These are phyloP conservation scores for Cryptophagus acutangulus DNA, from an alignment of 2,888 invertebrate genomes.

Conservation along the genomic window DNA sequence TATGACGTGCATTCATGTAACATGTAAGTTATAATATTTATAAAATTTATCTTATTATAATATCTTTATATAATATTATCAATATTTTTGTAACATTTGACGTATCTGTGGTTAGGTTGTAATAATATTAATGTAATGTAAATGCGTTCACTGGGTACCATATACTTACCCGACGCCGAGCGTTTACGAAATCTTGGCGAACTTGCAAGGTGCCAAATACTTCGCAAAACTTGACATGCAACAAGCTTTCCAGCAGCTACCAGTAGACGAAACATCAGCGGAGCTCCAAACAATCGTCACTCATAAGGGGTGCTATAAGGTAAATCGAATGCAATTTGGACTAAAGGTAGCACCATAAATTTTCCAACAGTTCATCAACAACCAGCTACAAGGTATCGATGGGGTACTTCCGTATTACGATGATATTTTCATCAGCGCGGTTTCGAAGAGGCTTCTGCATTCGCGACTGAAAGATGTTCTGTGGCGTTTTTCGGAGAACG, in stretches of 20 bases:
- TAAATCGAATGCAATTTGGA: conserved; percentile 29
- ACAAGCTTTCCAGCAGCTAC: conserved; percentile 39
- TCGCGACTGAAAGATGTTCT: not conserved
- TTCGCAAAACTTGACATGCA: conserved; percentile 41
- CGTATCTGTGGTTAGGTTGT: no score
- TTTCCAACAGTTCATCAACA: conserved; percentile 13
- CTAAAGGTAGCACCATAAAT: conserved; percentile 10
- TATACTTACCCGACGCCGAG: not conserved
- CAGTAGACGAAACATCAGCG: conserved; percentile 34
- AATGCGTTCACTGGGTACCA: no score
- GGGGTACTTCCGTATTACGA: conserved; percentile 11
- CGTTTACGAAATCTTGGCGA: conserved; percentile 11
- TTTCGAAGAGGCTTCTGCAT: not conserved
- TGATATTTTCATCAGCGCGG: conserved; percentile 3
- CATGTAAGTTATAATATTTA: no score
- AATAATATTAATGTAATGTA: no score
- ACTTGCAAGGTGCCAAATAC: conserved; percentile 27
- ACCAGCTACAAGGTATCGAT: conserved; percentile 7
- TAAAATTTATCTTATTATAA: no score
- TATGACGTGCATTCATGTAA: no score
- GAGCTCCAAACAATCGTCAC: conserved; percentile 36
- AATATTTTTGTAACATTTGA: no score
- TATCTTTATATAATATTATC: no score
- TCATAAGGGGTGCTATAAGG: conserved; percentile 34
- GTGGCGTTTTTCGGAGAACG: not conserved